Evolutionary conservation across 2,113 vertebrate species (phyloP).

Genomic region (Orientallactaga bullata): DNA sequence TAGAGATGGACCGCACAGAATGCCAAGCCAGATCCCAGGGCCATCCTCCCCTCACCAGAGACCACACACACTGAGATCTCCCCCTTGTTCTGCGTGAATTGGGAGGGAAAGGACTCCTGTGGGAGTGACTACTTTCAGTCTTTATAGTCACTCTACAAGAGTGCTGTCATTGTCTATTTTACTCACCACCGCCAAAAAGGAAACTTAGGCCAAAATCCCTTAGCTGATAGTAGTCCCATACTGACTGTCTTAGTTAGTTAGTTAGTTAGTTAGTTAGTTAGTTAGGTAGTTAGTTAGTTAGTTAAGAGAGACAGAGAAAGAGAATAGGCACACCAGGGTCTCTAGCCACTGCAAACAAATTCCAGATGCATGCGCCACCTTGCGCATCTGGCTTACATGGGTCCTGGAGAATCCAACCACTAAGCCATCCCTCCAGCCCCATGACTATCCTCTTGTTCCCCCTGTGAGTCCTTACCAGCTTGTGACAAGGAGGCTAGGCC

Average conservation of each 20-base stretch:
- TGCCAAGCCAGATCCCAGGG: not conserved
- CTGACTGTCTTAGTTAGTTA: no score
- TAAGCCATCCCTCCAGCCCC: no score
- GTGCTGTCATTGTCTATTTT: not conserved
- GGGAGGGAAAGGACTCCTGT: not conserved
- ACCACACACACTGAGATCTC: not conserved
- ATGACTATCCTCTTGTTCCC: not conserved
- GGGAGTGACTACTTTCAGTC: not conserved
- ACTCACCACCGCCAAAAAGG: not conserved
- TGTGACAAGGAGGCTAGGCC: not conserved
- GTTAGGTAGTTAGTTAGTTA: no score
- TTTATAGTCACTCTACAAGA: not conserved
- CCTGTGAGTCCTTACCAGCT: not conserved
- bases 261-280: no score
- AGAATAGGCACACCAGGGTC: no score
- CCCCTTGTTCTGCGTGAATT: not conserved
- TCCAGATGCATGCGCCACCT: no score
- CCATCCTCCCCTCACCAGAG: not conserved
- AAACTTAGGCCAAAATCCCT: not conserved
- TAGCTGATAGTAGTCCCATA: not conserved
- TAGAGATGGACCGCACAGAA: not conserved
- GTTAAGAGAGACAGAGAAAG: no score
- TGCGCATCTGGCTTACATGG: no score
- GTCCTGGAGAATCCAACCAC: no score
- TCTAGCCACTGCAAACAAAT: no score